Evolutionary conservation across 2,888 invertebrate species (phyloP), one percentile per base, ranked within the genome.

Genomic region (Harpalus rubripes): DNA sequence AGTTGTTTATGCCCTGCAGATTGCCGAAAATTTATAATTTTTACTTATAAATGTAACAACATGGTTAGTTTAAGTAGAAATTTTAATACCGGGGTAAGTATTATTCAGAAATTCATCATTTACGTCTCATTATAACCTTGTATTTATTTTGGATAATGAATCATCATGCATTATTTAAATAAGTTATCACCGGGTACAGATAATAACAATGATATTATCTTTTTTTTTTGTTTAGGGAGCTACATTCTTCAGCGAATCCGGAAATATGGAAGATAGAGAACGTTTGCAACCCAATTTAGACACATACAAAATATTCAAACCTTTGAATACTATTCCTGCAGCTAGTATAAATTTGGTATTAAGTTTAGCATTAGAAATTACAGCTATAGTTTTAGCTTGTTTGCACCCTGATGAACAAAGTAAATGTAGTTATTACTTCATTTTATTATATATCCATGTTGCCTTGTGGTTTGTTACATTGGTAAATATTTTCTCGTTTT

Each of bases 391-490:
- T 8, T 90, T 90, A 87, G 90, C 91, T 41, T 85, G 90, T 26
- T 86, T 87, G 44, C 90, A 91, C 87, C 91, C 91, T n/a, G 89
- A 90, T 87, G 88, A 89, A 85, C 90, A 91, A 22, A 90, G 91
- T 85, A 91, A 91, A 87, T 93, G 93, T 87, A 91, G 92, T 85
- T 93, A 94, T 63, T 94, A 93, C 87, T 94, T 94, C 88, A 91
- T 93, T 84, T 91, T 94, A 89, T 91, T 94, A 32, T 94, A 94
- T 88, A 89, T 93, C 81, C 93, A 94, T 85, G 92, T 92, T 39
- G 91, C 91, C 12, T 92, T 93, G 86, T 94, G 94, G 94, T 91
- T 93, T 86, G 87, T 94, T 74, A 93, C 94, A 76, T 90, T 92
- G 89, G 94, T 94, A 90, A 91, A 91, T 89, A 58, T 32, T 1